Evolutionary conservation across 64 coral and sea anemone species (phyloP), one percentile per base, ranked within the genome.

Genomic region (Stichodactyla mertensii): DNA sequence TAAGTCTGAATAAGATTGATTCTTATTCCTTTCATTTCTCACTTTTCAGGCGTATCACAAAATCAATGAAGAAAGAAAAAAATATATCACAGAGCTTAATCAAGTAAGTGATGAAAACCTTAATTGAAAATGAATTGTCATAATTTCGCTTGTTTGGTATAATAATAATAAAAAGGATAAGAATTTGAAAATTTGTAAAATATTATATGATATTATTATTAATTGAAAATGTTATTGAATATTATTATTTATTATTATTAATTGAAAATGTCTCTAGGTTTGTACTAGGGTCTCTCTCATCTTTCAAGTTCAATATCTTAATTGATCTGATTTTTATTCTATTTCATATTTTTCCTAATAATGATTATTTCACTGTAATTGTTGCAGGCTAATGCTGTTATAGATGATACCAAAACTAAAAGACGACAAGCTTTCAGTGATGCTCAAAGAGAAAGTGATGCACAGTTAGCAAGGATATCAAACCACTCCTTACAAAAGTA

Each of bases 331-430:
- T 16, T 78, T 80, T 11, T 16, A 10, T 80, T 80, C 14, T 62
- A 16, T 16, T 62, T 66, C 18, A 66, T 66, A n/a, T 6, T 66
- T 66, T 18, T 4, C 5, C 62, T 45, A 45, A 45, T 45, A 71
- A 53, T 1, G 16, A 51, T 15, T 16, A 31, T 12, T 52, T 16
- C 5, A 20, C 19, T 19, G 51, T 81, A 19, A 6, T 13, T 82
- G 31, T 96, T 57, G 15, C 78, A 98, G 95, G 89, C 95, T 78
- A 91, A 88, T 87, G 87, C 95, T 59, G 87, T 92, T 27, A 98
- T 98, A 80, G 95, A 93, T 77, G 92, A 98, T 22, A 89, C 95
- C 31, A 98, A 92, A 64, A 88, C 92, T 26, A 98, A 98, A 79
- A 91, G 89, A 86, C 86, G 87, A n/a, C 86, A 92, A 56, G 95